Percentiles rank a stretch among this genome's conserved stretches.
Evolutionary conservation across 2,888 invertebrate species (phyloP).

Genomic region (Platycnemis pennipes): DNA sequence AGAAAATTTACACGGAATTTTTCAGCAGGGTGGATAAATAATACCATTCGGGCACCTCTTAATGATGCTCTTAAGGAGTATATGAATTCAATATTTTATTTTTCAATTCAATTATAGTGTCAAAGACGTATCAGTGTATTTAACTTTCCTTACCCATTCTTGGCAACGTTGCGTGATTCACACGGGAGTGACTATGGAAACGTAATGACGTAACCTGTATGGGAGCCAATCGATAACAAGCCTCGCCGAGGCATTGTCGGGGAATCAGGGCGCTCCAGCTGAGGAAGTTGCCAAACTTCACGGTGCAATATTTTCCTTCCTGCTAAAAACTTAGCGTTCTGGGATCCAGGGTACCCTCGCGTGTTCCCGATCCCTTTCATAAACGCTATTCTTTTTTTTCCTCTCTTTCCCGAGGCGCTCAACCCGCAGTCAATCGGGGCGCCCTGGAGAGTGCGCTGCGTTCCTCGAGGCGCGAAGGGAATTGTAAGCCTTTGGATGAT

Average conservation of each 20-base stretch:
- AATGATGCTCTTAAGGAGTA: no score
- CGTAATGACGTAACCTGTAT: constrained; percentile 47
- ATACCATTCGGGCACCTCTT: no score
- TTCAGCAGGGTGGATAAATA: no score
- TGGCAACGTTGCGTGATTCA: constrained; percentile 9
- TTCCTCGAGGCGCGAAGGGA: constrained; percentile 60
- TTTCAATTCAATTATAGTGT: no score
- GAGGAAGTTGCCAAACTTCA: constrained; percentile 63
- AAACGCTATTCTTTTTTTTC: constrained; percentile 52
- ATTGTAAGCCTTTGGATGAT: constrained; percentile 54
- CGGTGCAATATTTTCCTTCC: constrained; percentile 54
- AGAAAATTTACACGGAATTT: no score
- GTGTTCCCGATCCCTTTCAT: constrained; percentile 54
- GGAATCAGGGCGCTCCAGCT: not conserved
- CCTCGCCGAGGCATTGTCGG: constrained; percentile 48
- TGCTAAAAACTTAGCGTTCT: constrained; percentile 60
- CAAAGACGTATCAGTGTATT: no score
- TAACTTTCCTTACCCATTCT: no score
- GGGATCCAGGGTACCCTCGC: constrained; percentile 35
- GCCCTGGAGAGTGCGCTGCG: constrained; percentile 1
- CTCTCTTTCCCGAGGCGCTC: constrained; percentile 20
- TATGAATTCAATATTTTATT: no score
- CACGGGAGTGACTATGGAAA: not conserved
- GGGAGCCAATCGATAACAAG: constrained; percentile 54
- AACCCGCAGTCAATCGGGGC: constrained; percentile 49